Percentiles rank a stretch among this genome's conserved stretches.
phyloP scores from a whole-genome alignment of 30 jellyfish, hydroid and myxozoan genomes.

The Rhopilema esculentum region DNA sequence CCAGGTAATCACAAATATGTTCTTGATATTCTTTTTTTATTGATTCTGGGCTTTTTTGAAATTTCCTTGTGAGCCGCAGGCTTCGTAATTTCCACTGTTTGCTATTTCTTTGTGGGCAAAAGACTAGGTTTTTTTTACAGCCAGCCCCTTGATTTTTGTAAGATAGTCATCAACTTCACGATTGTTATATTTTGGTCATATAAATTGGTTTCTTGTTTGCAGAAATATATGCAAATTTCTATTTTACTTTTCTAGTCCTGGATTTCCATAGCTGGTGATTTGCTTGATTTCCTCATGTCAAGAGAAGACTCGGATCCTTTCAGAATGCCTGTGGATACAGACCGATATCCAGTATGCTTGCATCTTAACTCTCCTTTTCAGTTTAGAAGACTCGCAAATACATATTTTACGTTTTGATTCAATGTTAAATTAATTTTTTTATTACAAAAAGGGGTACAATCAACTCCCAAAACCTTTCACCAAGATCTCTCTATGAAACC shows the following conservation, averaged over 20 bases:
- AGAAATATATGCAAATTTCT: too few relatives aligned
- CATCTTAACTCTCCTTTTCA: background rate
- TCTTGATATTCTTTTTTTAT: background rate
- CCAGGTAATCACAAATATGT: slow-evolving; percentile 25
- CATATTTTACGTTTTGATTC: too few relatives aligned
- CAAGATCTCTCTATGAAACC: too few relatives aligned
- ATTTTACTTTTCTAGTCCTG: slow-evolving; percentile 84
- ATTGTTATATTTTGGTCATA: too few relatives aligned
- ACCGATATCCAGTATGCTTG: slow-evolving; percentile 82
- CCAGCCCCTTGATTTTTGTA: too few relatives aligned
- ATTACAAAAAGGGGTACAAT: too few relatives aligned
- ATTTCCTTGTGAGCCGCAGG: background rate
- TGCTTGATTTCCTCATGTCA: slow-evolving; percentile 85
- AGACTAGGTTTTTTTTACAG: too few relatives aligned
- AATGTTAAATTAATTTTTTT: too few relatives aligned
- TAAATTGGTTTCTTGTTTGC: too few relatives aligned
- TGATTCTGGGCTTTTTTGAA: background rate
- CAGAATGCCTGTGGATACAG: slow-evolving; percentile 88
- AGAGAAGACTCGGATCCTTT: slow-evolving; percentile 97
- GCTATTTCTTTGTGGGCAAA: background rate
- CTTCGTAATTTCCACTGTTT: background rate
- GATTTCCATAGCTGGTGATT: slow-evolving; percentile 78
- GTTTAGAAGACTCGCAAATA: background rate
- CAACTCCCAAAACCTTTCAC: too few relatives aligned
- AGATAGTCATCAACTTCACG: too few relatives aligned